Evolutionary conservation across 2,888 invertebrate genomes (phyloP).

Genomic region (Chrysina gloriosa): DNA sequence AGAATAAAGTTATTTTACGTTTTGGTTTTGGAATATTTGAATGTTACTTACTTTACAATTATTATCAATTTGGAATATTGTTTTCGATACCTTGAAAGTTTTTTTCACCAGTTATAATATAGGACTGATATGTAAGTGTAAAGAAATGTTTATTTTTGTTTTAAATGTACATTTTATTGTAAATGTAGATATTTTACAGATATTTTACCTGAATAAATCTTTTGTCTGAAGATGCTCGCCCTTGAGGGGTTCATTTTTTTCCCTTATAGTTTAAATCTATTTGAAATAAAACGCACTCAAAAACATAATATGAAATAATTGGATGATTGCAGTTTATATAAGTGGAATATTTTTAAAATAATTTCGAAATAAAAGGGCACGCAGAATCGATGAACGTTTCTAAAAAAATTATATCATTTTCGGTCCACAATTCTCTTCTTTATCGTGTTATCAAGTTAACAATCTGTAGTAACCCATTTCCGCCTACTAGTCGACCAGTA

Average conservation of each 20-base stretch:
- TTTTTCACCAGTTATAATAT: conserved; percentile 36
- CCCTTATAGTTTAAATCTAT: no score
- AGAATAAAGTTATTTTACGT: conserved; percentile 14
- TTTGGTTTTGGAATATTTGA: background rate
- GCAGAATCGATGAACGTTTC: no score
- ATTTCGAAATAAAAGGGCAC: no score
- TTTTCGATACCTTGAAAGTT: background rate
- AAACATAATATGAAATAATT: no score
- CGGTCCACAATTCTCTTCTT: no score
- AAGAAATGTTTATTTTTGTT: conserved; percentile 52
- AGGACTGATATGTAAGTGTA: conserved; percentile 56
- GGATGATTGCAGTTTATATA: no score
- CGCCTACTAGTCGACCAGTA: no score
- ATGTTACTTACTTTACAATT: background rate
- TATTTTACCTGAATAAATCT: conserved; percentile 47
- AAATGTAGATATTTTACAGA: conserved; percentile 55
- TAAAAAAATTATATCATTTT: no score
- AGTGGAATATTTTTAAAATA: no score
- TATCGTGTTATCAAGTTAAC: no score
- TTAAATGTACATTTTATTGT: conserved; percentile 59
- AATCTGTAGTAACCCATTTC: no score
- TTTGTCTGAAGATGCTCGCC: conserved; percentile 35
- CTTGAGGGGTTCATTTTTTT: conserved; percentile 6
- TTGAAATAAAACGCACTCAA: no score
- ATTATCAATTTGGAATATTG: background rate